phyloP scores from a whole-genome alignment of 2,888 invertebrate genomes.

The Mesoligia furuncula region DNA sequence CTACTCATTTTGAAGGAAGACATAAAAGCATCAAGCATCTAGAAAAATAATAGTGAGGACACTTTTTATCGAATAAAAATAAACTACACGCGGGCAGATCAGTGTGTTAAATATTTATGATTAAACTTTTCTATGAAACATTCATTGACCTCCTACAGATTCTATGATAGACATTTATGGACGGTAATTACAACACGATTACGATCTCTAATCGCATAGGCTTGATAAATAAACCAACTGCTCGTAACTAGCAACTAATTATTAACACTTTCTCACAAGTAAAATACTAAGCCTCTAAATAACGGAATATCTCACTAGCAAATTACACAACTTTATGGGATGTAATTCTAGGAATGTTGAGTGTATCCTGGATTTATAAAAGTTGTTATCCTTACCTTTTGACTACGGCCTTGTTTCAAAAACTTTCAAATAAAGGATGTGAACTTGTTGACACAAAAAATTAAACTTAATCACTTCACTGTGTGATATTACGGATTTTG shows the following conservation, averaged over 20 bases:
- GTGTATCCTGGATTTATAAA: slow-evolving; percentile 47
- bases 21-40: not conserved
- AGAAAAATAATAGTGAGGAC: not conserved
- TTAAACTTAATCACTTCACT: slow-evolving; percentile 55
- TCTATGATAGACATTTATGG: slow-evolving; percentile 8
- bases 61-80: not conserved
- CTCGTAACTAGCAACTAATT: slow-evolving; percentile 27
- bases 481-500: not conserved
- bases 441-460: slow-evolving; percentile 75
- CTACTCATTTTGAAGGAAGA: not conserved
- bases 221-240: slow-evolving; percentile 29
- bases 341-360: not conserved
- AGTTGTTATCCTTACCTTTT: slow-evolving; percentile 76
- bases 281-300: slow-evolving; percentile 34
- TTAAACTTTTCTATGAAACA: slow-evolving; percentile 16
- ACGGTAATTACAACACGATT: slow-evolving; percentile 29
- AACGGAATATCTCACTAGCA: slow-evolving; percentile 34
- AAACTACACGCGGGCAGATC: not conserved
- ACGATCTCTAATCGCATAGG: slow-evolving; percentile 23
- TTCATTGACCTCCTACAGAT: slow-evolving; percentile 45
- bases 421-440: slow-evolving; percentile 76
- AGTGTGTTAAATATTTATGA: slow-evolving; percentile 14
- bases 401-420: slow-evolving; percentile 76
- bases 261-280: slow-evolving; percentile 52
- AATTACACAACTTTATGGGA: slow-evolving; percentile 13